Evolutionary conservation across 1,140 invertebrate species (phyloP), one percentile per base, ranked within the genome.

Genomic region (Hypsibius dujardini): DNA sequence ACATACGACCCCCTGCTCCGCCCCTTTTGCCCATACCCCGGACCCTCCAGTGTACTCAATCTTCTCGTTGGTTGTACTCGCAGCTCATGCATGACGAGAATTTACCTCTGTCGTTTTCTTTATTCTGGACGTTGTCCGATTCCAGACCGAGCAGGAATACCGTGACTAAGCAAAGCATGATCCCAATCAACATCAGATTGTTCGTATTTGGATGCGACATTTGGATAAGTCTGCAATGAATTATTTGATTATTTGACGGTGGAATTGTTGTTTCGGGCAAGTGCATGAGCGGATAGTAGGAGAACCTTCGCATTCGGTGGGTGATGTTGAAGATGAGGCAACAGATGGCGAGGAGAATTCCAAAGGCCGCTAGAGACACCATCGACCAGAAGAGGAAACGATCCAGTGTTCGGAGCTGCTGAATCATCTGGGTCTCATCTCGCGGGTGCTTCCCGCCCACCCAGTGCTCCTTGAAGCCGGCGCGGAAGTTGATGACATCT

Each of bases 201-300:
- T 98, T 98, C 79, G 95, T 94, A 42, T 89, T 87, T 2, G 95
- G 94, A 83, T 97, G 93, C 1, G 95, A 98, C 76, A 90, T 88
- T 76, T 90, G 86, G 74, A 99, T 96, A 56, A 95, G 90, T 80
- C 95, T 98, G 81, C 28, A 84, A 77, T 71, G 42, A 50, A 74
- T 69, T 71, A 70, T 3, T 59, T 15, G 28, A 60, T 45, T 28
- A 28, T 28, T 28, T 28, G 28, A 28, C 0, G 28, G 28, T 28
- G 28, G 28, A 28, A 28, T 28, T 28, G 28, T 28, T 28, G 28
- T 28, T 28, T 28, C 28, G 28, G 28, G 28, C 28, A 28, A 28
- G 28, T 28, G 28, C 28, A 28, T 28, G 28, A 28, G 28, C 28
- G 28, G 28, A 28, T 28, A 28, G 28, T 28, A 28, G 28, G 28